phyloP scores from a whole-genome alignment of 2,113 vertebrate genomes.

The Athene noctua region DNA sequence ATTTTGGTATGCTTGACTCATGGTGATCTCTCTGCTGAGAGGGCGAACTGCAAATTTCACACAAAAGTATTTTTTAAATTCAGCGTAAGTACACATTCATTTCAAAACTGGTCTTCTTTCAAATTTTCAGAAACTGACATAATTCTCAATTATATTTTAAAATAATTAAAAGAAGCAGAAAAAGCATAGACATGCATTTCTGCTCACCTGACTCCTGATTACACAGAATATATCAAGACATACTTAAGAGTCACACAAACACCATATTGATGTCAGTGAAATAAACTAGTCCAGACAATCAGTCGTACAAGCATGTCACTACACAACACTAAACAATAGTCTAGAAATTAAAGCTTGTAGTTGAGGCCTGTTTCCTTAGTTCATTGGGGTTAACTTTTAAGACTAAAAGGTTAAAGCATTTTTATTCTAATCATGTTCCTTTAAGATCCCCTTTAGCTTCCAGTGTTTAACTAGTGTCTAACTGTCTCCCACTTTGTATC shows the following conservation, averaged over 20 bases:
- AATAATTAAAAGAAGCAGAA: neutral
- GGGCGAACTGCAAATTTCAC: conserved; percentile 84
- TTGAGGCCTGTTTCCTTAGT: neutral
- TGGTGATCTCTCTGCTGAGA: conserved; percentile 94
- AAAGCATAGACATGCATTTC: neutral
- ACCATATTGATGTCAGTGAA: neutral
- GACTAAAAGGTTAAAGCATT: neutral
- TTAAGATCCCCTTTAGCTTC: neutral
- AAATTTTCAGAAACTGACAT: neutral
- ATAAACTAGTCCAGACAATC: neutral
- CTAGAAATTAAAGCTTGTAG: neutral
- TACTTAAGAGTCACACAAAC: neutral
- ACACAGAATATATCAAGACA: neutral
- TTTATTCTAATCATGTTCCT: neutral
- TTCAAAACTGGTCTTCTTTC: neutral
- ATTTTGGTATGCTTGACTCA: conserved; percentile 98
- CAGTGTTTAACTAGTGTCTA: neutral
- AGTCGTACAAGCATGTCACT: neutral
- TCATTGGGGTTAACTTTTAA: neutral
- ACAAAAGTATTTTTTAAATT: neutral
- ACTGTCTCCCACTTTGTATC: neutral
- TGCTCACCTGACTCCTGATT: neutral
- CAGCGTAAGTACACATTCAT: neutral
- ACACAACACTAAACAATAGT: neutral
- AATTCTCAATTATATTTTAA: neutral